These are phyloP conservation scores for Meriones psammophilus DNA, from an alignment of 2,797 vertebrate genomes.

Conservation along the genomic window DNA sequence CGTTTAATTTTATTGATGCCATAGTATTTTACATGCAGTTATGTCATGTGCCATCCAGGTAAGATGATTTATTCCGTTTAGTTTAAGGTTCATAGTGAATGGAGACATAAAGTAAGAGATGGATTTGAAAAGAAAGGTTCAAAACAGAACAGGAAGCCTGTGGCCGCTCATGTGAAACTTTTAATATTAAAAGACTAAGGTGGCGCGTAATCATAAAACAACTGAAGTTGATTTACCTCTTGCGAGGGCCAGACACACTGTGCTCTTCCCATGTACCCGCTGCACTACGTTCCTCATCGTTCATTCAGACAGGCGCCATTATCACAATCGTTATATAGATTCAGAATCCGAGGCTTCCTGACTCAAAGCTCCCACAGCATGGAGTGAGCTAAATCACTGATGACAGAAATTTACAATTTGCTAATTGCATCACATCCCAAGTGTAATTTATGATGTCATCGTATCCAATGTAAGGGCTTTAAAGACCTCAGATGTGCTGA, in stretches of 20 bases:
- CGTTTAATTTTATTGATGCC: slow-evolving; percentile 68
- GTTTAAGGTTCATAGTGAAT: not conserved
- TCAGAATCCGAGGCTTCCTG: not conserved
- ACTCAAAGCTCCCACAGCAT: not conserved
- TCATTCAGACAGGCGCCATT: not conserved
- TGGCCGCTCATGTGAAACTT: not conserved
- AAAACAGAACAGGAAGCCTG: not conserved
- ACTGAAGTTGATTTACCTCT: slow-evolving; percentile 39
- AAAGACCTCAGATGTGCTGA: slow-evolving; percentile 19
- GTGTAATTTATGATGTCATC: not conserved
- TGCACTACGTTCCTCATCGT: not conserved
- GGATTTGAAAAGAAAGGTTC: slow-evolving; percentile 44
- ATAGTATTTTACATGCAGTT: slow-evolving; percentile 35
- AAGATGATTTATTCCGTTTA: slow-evolving; percentile 15
- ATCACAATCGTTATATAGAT: not conserved
- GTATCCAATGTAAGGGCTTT: not conserved
- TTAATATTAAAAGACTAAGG: slow-evolving; percentile 49
- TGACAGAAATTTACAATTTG: not conserved
- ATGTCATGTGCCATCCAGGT: not conserved
- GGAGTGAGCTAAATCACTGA: not conserved
- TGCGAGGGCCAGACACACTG: not conserved
- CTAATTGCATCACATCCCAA: not conserved
- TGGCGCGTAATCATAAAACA: slow-evolving; percentile 4
- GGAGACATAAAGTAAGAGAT: slow-evolving; percentile 1
- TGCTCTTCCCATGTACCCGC: not conserved